Conservation (phyloP, 2,888 invertebrate species). For the Cecidostiba fungosa region DNA sequence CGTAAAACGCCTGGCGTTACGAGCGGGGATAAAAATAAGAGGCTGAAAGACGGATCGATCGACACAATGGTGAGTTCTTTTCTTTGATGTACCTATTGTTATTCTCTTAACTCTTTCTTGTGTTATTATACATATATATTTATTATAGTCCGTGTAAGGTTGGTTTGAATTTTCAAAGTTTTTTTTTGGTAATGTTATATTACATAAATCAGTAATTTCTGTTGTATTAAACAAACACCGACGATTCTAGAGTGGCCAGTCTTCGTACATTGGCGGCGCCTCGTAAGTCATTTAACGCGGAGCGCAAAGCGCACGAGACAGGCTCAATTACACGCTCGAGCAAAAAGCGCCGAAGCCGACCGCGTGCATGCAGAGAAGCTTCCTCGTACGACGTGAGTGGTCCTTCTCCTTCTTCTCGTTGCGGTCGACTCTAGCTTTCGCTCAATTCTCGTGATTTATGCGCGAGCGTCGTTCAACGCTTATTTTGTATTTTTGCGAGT, state of each 20-base stretch:
- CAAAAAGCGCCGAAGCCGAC: conserved; percentile 8
- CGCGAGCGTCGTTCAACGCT: not conserved
- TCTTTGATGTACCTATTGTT: not conserved
- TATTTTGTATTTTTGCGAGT: not conserved
- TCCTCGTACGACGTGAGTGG: conserved; percentile 79
- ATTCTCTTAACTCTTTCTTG: not conserved
- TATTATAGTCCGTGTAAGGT: not conserved
- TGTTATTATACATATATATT: not conserved
- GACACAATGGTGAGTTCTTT: not conserved
- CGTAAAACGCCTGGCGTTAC: conserved; percentile 60
- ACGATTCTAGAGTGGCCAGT: not conserved
- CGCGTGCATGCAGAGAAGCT: conserved; percentile 63
- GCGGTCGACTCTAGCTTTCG: not conserved
- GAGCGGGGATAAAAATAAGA: conserved; percentile 22
- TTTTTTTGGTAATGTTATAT: not conserved
- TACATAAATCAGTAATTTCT: not conserved
- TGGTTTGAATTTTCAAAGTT: not conserved
- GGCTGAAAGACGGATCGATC: not conserved
- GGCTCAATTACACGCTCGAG: conserved; percentile 75
- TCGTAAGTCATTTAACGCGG: conserved; percentile 75
- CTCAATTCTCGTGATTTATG: conserved; percentile 60
- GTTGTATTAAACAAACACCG: not conserved
- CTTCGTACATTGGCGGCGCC: conserved; percentile 67
- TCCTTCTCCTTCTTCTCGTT: conserved; percentile 65
- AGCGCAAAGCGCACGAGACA: conserved; percentile 69